Evolutionary conservation across 2,797 vertebrate genomes (phyloP).

Genomic region (Acipenser transmontanus): DNA sequence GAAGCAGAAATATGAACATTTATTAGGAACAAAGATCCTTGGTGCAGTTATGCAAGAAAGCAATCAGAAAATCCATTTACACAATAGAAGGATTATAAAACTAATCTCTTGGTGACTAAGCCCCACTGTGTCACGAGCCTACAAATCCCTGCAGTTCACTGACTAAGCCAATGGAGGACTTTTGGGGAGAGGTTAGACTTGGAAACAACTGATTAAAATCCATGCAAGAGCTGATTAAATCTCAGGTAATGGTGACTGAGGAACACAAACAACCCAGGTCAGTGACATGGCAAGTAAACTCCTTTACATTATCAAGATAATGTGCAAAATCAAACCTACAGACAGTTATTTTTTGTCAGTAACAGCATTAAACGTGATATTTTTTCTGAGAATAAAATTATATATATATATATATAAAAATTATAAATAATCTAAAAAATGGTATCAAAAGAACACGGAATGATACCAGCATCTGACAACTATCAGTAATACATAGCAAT

Average conservation of each 20-base stretch:
- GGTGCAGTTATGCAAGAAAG: neutral
- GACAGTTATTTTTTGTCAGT: neutral
- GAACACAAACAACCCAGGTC: neutral
- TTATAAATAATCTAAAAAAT: no score
- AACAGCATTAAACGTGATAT: neutral
- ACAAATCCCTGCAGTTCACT: conserved; percentile 19
- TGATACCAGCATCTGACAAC: no score
- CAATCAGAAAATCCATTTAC: conserved; percentile 16
- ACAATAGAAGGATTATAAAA: conserved; percentile 21
- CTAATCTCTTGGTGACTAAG: conserved; percentile 21
- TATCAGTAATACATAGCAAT: no score
- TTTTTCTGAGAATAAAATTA: neutral
- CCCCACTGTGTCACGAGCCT: conserved; percentile 13
- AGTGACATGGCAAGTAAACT: neutral
- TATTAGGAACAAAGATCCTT: neutral
- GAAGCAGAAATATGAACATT: neutral
- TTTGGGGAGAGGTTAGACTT: neutral
- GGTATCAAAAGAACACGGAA: no score
- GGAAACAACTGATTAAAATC: conserved; percentile 6
- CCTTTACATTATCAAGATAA: no score
- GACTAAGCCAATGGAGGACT: conserved; percentile 19
- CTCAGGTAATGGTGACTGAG: conserved; percentile 10
- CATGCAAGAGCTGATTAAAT: conserved; percentile 13
- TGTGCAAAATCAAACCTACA: no score
- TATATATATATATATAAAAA: no score